Percentiles rank a stretch among this genome's conserved stretches.
Evolutionary conservation across 2,113 vertebrate species (phyloP).

Genomic region (Zapus hudsonius): DNA sequence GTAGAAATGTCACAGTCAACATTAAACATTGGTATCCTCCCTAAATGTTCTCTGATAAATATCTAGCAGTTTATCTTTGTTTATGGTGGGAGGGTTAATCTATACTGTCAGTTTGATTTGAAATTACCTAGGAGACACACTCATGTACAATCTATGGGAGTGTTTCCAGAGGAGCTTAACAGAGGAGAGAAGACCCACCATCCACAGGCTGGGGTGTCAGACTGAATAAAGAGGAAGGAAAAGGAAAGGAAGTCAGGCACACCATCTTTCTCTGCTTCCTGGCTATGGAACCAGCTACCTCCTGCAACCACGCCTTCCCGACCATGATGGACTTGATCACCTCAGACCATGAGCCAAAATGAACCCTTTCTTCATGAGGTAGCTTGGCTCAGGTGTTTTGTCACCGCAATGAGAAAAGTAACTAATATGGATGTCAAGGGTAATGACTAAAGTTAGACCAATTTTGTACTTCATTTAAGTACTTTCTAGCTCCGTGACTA

Average conservation of each 20-base stretch:
- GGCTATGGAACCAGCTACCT: not conserved
- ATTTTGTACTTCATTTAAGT: not conserved
- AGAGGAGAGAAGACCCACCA: not conserved
- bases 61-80: not conserved
- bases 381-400: not conserved
- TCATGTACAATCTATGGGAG: not conserved
- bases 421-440: not conserved
- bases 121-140: not conserved
- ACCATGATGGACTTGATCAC: rapidly evolving
- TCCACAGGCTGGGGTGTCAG: not conserved
- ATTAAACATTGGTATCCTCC: not conserved
- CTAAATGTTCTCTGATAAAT: not conserved
- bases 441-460: not conserved
- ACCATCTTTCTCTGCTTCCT: not conserved
- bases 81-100: not conserved
- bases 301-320: not conserved
- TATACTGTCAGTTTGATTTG: not conserved
- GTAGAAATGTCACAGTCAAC: not conserved
- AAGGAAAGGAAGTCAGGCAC: no score
- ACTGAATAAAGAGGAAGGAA: not conserved
- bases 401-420: not conserved
- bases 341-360: no score
- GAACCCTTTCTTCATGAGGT: not conserved
- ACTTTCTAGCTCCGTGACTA: not conserved
- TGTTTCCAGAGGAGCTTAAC: not conserved